phyloP scores from a whole-genome alignment of 2,113 vertebrate species.

The Nesogale talazaci region DNA sequence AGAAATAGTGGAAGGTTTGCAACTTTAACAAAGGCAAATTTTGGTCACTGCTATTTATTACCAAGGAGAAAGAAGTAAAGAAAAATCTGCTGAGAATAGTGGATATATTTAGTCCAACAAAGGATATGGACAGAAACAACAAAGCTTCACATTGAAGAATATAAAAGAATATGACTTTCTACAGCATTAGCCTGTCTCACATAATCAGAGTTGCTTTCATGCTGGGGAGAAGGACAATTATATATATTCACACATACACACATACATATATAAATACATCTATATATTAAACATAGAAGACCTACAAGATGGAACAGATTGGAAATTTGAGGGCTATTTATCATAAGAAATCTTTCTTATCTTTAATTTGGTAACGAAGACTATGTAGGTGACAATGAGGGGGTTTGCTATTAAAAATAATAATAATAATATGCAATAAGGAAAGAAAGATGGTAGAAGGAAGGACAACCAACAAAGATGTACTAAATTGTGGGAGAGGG shows the following conservation, averaged over 20 bases:
- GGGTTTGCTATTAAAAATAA: conserved; percentile 48
- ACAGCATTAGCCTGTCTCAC: conserved; percentile 12
- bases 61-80: too few species aligned
- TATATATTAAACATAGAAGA: neutral
- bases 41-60: conserved; percentile 4
- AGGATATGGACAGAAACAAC: neutral
- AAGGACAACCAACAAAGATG: conserved; percentile 48
- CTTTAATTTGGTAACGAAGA: neutral
- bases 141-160: conserved; percentile 4
- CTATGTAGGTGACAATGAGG: neutral
- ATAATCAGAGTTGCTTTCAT: neutral
- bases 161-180: neutral
- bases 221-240: neutral
- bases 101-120: neutral
- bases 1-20: conserved; percentile 24
- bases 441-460: neutral
- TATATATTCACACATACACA: too few species aligned
- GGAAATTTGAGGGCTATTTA: neutral
- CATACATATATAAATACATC: too few species aligned
- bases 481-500: conserved; percentile 75
- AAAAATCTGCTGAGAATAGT: neutral
- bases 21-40: neutral
- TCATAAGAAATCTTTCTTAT: conserved; percentile 15
- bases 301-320: conserved; percentile 20
- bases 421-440: neutral